phyloP scores from a whole-genome alignment of 2,888 invertebrate genomes.

The Rhagonycha fulva region DNA sequence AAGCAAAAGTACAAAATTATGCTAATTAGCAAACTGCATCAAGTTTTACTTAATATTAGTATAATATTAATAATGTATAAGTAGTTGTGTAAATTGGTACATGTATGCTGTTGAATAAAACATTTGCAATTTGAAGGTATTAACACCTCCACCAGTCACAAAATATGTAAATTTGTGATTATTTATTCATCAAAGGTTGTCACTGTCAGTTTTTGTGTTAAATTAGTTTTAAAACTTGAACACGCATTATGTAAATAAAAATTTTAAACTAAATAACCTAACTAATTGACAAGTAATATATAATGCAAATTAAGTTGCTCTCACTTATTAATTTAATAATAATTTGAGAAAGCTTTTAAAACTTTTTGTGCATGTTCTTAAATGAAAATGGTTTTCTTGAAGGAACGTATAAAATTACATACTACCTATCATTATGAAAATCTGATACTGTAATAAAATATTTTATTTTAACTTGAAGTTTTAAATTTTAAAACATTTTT shows the following conservation, averaged over 20 bases:
- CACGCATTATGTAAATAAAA: slow-evolving; percentile 4
- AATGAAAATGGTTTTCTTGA: not conserved
- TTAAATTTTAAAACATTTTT: too few relatives aligned
- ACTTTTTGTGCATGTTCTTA: not conserved
- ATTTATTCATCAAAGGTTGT: slow-evolving; percentile 31
- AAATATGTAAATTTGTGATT: slow-evolving; percentile 30
- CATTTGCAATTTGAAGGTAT: slow-evolving; percentile 42
- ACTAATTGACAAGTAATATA: not conserved
- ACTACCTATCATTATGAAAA: too few relatives aligned
- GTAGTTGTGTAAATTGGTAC: slow-evolving; percentile 31
- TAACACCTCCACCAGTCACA: slow-evolving; percentile 38
- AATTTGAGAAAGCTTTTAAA: not conserved
- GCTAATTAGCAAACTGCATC: slow-evolving; percentile 16
- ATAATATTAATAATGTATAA: slow-evolving; percentile 27
- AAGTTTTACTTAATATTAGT: slow-evolving; percentile 22
- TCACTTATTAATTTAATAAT: not conserved
- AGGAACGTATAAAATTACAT: not conserved
- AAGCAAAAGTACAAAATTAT: not conserved
- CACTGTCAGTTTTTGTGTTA: slow-evolving; percentile 24
- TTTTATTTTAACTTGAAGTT: too few relatives aligned
- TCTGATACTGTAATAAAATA: too few relatives aligned
- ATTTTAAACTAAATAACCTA: not conserved
- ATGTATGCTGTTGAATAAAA: slow-evolving; percentile 39
- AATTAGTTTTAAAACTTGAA: slow-evolving; percentile 24
- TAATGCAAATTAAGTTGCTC: not conserved